phyloP scores from a whole-genome alignment of 2,113 vertebrate species.

The Candoia aspera region DNA sequence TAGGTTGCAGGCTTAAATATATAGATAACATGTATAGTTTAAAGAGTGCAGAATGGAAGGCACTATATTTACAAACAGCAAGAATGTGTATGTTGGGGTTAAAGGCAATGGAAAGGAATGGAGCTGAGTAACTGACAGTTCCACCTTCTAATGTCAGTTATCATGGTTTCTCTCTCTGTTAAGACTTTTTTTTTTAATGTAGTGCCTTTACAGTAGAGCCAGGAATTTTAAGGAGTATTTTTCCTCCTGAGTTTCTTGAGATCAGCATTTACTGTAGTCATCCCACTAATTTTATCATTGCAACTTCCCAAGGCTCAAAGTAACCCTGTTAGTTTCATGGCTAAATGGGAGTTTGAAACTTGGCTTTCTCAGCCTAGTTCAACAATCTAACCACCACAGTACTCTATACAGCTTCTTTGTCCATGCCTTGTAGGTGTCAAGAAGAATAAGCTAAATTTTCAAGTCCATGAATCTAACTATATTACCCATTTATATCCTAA shows the following conservation, averaged over 20 bases:
- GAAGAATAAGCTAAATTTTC: background rate
- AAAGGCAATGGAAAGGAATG: background rate
- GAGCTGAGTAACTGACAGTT: background rate
- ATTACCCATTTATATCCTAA: background rate
- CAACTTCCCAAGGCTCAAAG: background rate
- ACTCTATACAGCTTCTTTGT: background rate
- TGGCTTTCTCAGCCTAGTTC: background rate
- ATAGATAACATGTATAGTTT: background rate
- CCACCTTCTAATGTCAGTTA: background rate
- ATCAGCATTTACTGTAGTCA: background rate
- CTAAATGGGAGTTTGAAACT: background rate
- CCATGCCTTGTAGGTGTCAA: background rate
- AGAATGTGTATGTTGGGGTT: background rate
- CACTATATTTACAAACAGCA: background rate
- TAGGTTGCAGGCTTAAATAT: background rate
- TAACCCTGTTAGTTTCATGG: background rate
- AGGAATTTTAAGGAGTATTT: background rate
- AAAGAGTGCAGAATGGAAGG: background rate
- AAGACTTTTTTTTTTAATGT: background rate
- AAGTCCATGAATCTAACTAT: background rate
- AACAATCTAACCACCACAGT: background rate
- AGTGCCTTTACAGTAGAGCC: background rate
- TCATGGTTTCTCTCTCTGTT: background rate
- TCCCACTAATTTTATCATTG: background rate
- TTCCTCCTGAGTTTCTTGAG: background rate